Conservation (phyloP, 2,797 vertebrate species). For the Cyclopterus lumpus region DNA sequence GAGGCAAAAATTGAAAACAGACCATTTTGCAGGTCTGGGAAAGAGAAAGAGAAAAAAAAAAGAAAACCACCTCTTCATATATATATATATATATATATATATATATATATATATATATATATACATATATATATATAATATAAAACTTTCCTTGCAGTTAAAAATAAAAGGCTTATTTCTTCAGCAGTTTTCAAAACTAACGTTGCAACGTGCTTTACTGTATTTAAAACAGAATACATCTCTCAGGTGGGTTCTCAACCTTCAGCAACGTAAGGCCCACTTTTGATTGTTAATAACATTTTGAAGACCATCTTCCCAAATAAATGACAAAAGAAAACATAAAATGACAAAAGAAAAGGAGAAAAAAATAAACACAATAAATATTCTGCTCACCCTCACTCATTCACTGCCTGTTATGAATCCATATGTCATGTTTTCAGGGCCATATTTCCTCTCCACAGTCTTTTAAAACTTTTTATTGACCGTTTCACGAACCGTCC, state of each 20-base stretch:
- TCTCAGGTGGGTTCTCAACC: not conserved
- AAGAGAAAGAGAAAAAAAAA: not conserved
- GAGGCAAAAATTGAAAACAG: slow-evolving; percentile 44
- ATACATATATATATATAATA: no score
- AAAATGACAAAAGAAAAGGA: not conserved
- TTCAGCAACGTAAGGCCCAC: not conserved
- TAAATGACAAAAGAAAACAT: not conserved
- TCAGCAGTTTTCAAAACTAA: not conserved
- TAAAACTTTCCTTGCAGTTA: not conserved
- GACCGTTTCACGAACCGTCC: not conserved
- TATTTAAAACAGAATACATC: not conserved
- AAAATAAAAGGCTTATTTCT: not conserved
- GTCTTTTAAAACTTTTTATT: not conserved
- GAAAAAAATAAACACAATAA: not conserved
- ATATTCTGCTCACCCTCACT: not conserved
- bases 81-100: no score
- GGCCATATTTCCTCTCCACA: not conserved
- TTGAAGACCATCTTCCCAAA: not conserved
- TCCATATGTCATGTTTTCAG: not conserved
- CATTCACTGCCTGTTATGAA: not conserved
- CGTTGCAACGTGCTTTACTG: not conserved
- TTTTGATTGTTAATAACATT: not conserved
- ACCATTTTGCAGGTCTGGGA: slow-evolving; percentile 10
- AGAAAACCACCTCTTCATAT: not conserved
- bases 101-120: no score